Evolutionary conservation across 2,888 invertebrate genomes (phyloP).

Genomic region (Catocala sponsa): DNA sequence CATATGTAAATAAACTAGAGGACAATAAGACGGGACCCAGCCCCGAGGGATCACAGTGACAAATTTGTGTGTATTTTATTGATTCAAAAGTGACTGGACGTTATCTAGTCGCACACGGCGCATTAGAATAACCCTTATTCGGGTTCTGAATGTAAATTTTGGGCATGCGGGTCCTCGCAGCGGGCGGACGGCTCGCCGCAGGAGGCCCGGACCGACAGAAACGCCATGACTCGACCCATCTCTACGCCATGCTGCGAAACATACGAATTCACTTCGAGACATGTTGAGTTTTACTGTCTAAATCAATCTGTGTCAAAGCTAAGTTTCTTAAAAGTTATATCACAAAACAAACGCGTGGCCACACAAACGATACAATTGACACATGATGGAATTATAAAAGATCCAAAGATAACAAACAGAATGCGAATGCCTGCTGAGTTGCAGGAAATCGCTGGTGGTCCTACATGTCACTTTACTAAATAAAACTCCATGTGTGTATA

Average conservation of each 20-base stretch:
- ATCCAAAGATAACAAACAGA: slow-evolving; percentile 52
- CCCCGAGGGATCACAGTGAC: slow-evolving; percentile 63
- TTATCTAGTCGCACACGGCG: slow-evolving; percentile 57
- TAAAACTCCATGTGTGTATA: slow-evolving; percentile 4
- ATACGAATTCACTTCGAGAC: slow-evolving; percentile 82
- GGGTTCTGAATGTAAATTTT: slow-evolving; percentile 80
- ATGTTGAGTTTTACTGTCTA: slow-evolving; percentile 68
- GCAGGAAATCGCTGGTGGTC: slow-evolving; percentile 49
- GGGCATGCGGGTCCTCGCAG: slow-evolving; percentile 69
- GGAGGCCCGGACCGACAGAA: slow-evolving; percentile 67
- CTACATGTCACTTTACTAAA: slow-evolving; percentile 1
- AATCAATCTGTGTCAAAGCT: slow-evolving; percentile 78
- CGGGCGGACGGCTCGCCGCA: slow-evolving; percentile 66
- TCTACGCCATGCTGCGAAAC: slow-evolving; percentile 83
- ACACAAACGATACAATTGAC: slow-evolving; percentile 61
- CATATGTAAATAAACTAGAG: slow-evolving; percentile 65
- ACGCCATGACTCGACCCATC: slow-evolving; percentile 75
- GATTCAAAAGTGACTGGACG: slow-evolving; percentile 68
- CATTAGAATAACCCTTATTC: slow-evolving; percentile 68
- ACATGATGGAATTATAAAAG: slow-evolving; percentile 51
- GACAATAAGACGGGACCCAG: slow-evolving; percentile 51
- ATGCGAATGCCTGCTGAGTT: slow-evolving; percentile 53
- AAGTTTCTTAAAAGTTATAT: slow-evolving; percentile 65
- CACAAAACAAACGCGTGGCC: slow-evolving; percentile 62
- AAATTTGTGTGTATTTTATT: slow-evolving; percentile 70